Percentiles rank a stretch among this genome's conserved stretches.
phyloP scores from a whole-genome alignment of 2,888 invertebrate genomes.

The Drosophila atripex region DNA sequence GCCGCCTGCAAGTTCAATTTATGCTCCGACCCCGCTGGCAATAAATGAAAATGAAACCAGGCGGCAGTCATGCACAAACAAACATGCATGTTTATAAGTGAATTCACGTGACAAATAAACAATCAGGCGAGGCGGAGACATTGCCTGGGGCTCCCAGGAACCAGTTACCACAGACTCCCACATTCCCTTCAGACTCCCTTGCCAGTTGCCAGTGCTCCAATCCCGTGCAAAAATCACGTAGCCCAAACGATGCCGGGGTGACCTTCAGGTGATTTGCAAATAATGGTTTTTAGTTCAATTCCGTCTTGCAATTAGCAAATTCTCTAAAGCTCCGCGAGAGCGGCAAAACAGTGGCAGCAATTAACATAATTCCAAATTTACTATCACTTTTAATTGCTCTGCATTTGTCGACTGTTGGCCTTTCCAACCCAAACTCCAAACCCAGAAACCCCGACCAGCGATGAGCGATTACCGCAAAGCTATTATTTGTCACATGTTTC shows the following conservation, averaged over 20 bases:
- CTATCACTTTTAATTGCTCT: constrained; percentile 68
- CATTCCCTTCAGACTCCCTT: constrained; percentile 4
- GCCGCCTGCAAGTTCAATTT: constrained; percentile 44
- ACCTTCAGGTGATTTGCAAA: constrained; percentile 62
- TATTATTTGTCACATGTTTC: constrained; percentile 20
- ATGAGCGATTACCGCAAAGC: constrained; percentile 22
- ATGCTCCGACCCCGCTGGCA: constrained; percentile 56
- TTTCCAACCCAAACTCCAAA: constrained; percentile 46
- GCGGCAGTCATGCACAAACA: constrained; percentile 3
- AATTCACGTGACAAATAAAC: constrained; percentile 23
- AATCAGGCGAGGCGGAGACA: constrained; percentile 21
- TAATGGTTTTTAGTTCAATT: constrained; percentile 66
- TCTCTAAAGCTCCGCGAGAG: constrained; percentile 46
- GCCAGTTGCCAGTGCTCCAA: constrained; percentile 20
- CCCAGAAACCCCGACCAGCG: constrained; percentile 7
- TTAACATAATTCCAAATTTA: constrained; percentile 65
- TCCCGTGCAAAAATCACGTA: constrained; percentile 58
- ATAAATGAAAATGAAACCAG: constrained; percentile 52
- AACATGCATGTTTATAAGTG: constrained; percentile 21
- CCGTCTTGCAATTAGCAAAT: constrained; percentile 58
- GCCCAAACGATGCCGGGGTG: constrained; percentile 30
- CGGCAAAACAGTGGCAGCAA: constrained; percentile 60
- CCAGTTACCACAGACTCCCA: constrained; percentile 19
- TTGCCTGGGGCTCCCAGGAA: constrained; percentile 11
- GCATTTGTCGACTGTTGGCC: constrained; percentile 39